A percentile compares a stretch with the other conserved stretches of the same genome.
Evolutionary conservation across 2,113 vertebrate species (phyloP).

Genomic region (Electrona antarctica): DNA sequence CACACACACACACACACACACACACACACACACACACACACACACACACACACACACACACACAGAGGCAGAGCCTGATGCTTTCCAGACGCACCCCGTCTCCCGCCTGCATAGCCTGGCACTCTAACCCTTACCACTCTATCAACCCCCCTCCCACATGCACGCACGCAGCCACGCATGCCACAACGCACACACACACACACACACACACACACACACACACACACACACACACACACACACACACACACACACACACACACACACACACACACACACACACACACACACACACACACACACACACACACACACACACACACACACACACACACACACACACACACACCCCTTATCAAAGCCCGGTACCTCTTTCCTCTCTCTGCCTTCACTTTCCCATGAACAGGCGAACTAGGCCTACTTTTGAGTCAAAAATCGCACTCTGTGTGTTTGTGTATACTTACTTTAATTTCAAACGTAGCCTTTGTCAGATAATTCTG

Average conservation of each 20-base stretch:
- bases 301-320: constrained; percentile 30
- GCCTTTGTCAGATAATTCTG: neutral
- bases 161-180: constrained; percentile 5
- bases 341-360: constrained; percentile 55
- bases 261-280: constrained; percentile 14
- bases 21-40: constrained; percentile 23
- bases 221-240: constrained; percentile 18
- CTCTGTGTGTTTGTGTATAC: neutral
- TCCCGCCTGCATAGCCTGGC: constrained; percentile 60
- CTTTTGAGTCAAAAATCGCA: constrained; percentile 6
- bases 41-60: constrained; percentile 2
- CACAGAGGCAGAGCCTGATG: constrained; percentile 56
- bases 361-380: constrained; percentile 30
- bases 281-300: neutral
- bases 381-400: constrained; percentile 54
- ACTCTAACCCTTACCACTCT: constrained; percentile 47
- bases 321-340: constrained; percentile 22
- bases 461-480: neutral
- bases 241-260: constrained; percentile 26
- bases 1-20: constrained; percentile 26
- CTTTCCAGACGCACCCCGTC: constrained; percentile 65
- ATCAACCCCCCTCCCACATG: constrained; percentile 3
- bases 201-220: constrained; percentile 3
- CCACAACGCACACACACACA: constrained; percentile 23
- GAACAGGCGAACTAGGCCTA: constrained; percentile 34